Conservation (phyloP, 2,113 vertebrate species). For the Gracilinanus agilis region DNA sequence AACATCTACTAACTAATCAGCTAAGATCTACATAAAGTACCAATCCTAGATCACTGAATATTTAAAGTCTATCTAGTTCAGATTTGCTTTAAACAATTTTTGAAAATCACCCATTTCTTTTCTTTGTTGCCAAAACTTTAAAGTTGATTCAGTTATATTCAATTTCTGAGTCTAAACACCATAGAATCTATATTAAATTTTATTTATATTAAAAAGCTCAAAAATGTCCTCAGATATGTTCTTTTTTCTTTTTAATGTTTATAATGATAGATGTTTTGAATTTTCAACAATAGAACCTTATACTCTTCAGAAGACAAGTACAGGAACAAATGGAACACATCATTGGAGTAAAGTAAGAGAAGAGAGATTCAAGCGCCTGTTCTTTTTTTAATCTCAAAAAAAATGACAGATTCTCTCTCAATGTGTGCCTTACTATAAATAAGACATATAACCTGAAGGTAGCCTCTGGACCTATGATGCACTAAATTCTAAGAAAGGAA, state of each 20-base stretch:
- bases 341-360: neutral
- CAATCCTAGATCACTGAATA: neutral
- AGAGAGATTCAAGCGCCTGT: neutral
- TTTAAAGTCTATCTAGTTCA: neutral
- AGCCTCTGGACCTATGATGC: neutral
- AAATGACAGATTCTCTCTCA: neutral
- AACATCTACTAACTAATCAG: neutral
- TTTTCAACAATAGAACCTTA: slow-evolving; percentile 15
- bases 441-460: neutral
- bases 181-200: neutral
- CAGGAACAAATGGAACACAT: neutral
- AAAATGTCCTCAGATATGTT: neutral
- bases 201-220: neutral
- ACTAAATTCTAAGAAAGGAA: neutral
- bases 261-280: slow-evolving; percentile 28
- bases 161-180: slow-evolving; percentile 7
- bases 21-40: neutral
- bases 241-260: neutral
- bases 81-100: neutral
- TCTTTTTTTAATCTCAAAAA: slow-evolving; percentile 15
- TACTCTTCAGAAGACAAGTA: neutral
- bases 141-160: slow-evolving; percentile 14
- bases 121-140: neutral
- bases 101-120: neutral
- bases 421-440: slow-evolving; percentile 30